Percentiles rank a stretch among this genome's conserved stretches.
Evolutionary conservation across 2,113 vertebrate genomes (phyloP).

Genomic region (Calyptomena viridis): DNA sequence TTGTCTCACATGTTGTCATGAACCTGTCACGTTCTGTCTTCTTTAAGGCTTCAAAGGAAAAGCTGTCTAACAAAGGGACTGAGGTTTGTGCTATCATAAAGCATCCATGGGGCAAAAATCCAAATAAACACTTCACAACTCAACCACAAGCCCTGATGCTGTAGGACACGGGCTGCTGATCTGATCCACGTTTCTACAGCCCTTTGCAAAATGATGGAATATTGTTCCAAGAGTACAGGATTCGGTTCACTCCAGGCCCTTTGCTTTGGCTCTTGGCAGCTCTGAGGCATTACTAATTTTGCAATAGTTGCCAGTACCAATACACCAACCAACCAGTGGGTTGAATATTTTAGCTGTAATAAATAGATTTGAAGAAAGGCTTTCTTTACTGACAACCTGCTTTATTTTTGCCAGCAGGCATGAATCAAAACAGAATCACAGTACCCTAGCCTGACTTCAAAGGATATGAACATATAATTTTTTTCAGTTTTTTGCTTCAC

Average conservation of each 20-base stretch:
- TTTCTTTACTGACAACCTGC: slow-evolving; percentile 44
- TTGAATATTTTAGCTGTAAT: neutral
- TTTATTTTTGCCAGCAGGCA: slow-evolving; percentile 43
- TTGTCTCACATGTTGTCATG: fast-evolving
- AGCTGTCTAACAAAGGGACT: neutral
- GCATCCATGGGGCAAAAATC: neutral
- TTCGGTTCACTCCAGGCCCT: neutral
- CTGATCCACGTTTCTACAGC: neutral
- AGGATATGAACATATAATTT: neutral
- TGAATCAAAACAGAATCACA: neutral
- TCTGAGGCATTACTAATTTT: neutral
- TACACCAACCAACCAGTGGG: neutral
- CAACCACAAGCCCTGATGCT: neutral
- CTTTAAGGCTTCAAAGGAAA: neutral
- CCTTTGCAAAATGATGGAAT: neutral
- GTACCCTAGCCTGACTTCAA: slow-evolving; percentile 38
- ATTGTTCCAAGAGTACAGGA: neutral
- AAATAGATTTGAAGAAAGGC: neutral
- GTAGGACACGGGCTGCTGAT: neutral
- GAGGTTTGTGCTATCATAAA: neutral
- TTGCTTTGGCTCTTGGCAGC: neutral
- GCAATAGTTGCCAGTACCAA: neutral
- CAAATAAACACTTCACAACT: neutral
- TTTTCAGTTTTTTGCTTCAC: slow-evolving; percentile 4
- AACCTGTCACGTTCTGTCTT: neutral